phyloP scores from a whole-genome alignment of 2,888 invertebrate species.

The Corbicula japonica region DNA sequence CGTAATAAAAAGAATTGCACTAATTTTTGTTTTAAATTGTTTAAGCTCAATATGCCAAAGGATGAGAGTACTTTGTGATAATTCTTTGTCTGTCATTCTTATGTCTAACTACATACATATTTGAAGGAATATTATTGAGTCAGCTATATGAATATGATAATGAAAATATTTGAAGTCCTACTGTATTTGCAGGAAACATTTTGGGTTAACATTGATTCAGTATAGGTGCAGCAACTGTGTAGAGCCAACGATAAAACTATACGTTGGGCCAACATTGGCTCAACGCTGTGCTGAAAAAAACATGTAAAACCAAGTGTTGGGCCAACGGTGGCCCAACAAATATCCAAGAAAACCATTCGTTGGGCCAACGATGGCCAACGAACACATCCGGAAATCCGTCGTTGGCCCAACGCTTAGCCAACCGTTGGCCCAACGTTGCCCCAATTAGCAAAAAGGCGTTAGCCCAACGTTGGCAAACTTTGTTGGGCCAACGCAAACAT shows the following conservation, averaged over 20 bases:
- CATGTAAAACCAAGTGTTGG: slow-evolving; percentile 8
- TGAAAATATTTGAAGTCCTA: slow-evolving; percentile 5
- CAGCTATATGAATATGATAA: no score
- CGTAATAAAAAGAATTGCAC: neutral
- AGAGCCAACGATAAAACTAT: slow-evolving; percentile 8
- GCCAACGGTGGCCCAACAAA: slow-evolving; percentile 9
- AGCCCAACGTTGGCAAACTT: slow-evolving; percentile 15
- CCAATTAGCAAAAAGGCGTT: slow-evolving; percentile 14
- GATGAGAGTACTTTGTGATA: no score
- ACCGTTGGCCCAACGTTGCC: slow-evolving; percentile 19
- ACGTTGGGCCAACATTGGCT: slow-evolving; percentile 1
- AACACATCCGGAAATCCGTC: slow-evolving; percentile 3
- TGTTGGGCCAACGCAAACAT: slow-evolving; percentile 9
- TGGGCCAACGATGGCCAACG: slow-evolving; percentile 12
- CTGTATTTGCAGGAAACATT: slow-evolving; percentile 17
- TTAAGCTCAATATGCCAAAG: no score
- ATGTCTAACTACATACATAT: no score
- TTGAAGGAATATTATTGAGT: no score
- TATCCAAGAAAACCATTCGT: neutral
- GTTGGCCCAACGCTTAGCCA: slow-evolving; percentile 13
- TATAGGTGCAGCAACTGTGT: neutral
- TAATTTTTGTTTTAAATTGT: slow-evolving; percentile 11
- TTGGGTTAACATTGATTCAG: slow-evolving; percentile 8
- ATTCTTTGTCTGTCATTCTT: no score
- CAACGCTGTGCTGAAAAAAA: neutral